Base-by-base conservation (phyloP, 2,113 vertebrate genomes). In the Progne subis region DNA sequence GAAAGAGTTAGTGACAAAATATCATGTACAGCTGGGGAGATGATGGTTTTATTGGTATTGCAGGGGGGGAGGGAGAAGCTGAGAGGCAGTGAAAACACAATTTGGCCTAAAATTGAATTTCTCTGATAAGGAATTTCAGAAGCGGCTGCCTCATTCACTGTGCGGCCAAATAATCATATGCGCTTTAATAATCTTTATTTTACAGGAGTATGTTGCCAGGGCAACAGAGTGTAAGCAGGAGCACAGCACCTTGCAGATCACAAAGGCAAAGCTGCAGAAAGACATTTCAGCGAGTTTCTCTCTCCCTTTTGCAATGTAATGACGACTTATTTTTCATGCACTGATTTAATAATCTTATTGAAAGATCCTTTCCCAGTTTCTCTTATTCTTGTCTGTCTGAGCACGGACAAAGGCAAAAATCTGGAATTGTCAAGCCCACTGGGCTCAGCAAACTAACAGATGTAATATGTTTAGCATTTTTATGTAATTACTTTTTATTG, bases 161-260 rank as follows among this genome's bases (percentile, higher is more conserved):
- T 95, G 97, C 96, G 92, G 96, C 97, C 97, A 97, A 98, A 98
- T 98, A 98, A 98, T 98, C 98, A 98, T 98, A 98, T 98, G 98
- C 96, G 97, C 97, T 98, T 98, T 98, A 98, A 98, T 98, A 98
- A 98, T 98, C 98, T 98, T 98, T 98, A 98, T 98, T 98, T 98
- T 98, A 98, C 98, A 98, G 98, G 97, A 98, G 95, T 98, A 95
- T 44, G 98, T 98, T 98, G 98, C 98, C 97, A 98, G 96, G 98
- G 98, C 96, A 98, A 98, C 98, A 21, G 95, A 97, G 97, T 97
- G 97, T 97, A 98, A 98, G 98, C 97, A 98, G 96, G 97, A 96
- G 97, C 98, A 97, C 96, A 97, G 97, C 97, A 98, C 97, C 97
- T 98, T 98, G 95, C 98, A 95, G 97, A 98, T 98, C 98, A 98